phyloP scores from a whole-genome alignment of 1,140 invertebrate species.

The Aphelinus atriplicis region DNA sequence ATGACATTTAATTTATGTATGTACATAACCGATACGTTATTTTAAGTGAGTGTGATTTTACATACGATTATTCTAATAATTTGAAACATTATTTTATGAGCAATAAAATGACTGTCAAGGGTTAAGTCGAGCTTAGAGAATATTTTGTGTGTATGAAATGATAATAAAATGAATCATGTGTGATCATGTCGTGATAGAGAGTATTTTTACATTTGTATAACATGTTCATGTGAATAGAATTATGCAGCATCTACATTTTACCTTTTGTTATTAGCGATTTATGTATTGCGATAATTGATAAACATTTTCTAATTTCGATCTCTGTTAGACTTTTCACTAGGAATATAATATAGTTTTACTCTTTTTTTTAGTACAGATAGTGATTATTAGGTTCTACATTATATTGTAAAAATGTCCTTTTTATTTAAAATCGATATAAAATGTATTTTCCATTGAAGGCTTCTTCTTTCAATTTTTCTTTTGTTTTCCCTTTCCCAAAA shows the following conservation, averaged over 20 bases:
- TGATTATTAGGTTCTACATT: conserved; percentile 17
- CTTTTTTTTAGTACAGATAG: conserved; percentile 29
- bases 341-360: conserved; percentile 32
- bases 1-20: conserved; percentile 26
- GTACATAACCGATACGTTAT: conserved; percentile 34
- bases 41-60: conserved; percentile 28
- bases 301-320: conserved; percentile 27
- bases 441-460: conserved; percentile 32
- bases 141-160: conserved; percentile 18
- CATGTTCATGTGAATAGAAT: conserved; percentile 23
- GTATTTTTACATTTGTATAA: conserved; percentile 38
- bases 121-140: conserved; percentile 23
- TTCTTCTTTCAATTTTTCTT: neutral
- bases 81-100: conserved; percentile 5
- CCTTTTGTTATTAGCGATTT: conserved; percentile 11
- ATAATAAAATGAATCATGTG: conserved; percentile 2
- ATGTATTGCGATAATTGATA: conserved; percentile 4
- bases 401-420: conserved; percentile 33
- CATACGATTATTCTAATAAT: conserved; percentile 10
- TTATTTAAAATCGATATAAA: conserved; percentile 33
- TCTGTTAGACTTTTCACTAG: conserved; percentile 21
- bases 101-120: neutral
- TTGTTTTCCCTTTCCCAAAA: no score
- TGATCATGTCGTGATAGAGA: conserved; percentile 30
- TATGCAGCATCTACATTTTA: conserved; percentile 5